These are phyloP conservation scores for Ernsta delagoae DNA, from an alignment of 2,888 invertebrate species.

Conservation along the genomic window DNA sequence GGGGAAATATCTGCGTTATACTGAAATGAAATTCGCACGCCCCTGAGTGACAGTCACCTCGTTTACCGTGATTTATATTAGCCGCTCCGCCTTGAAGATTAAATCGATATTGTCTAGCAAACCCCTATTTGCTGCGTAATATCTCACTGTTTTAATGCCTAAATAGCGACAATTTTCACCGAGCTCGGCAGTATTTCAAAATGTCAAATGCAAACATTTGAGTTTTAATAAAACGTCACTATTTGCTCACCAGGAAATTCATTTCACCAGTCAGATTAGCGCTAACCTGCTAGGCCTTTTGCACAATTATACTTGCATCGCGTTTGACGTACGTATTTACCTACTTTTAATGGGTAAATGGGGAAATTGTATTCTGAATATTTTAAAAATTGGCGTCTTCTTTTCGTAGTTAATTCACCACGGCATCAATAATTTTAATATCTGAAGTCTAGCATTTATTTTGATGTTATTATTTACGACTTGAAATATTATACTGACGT, in stretches of 20 bases:
- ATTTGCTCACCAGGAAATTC: conserved; percentile 13
- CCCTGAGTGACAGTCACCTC: conserved; percentile 37
- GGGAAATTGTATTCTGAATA: no score
- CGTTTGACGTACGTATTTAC: no score
- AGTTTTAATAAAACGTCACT: conserved; percentile 17
- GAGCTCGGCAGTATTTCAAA: conserved; percentile 12
- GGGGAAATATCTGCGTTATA: conserved; percentile 35
- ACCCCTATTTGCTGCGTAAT: conserved; percentile 30
- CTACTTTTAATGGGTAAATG: no score
- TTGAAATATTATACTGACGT: no score
- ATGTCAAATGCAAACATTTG: conserved; percentile 18
- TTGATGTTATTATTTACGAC: no score
- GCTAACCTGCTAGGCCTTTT: neutral
- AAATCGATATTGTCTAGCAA: conserved; percentile 36
- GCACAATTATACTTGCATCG: no score
- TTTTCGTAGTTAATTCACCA: no score
- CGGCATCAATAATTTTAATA: no score
- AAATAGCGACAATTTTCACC: conserved; percentile 14
- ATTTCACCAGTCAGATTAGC: conserved; percentile 10
- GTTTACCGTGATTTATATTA: conserved; percentile 38
- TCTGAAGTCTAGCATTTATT: no score
- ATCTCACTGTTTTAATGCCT: conserved; percentile 24
- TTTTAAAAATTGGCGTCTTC: no score
- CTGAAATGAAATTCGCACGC: conserved; percentile 34
- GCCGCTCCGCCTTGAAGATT: conserved; percentile 35